These are phyloP conservation scores for Cephus pulcher DNA, from an alignment of 2,888 invertebrate genomes.

Conservation along the genomic window DNA sequence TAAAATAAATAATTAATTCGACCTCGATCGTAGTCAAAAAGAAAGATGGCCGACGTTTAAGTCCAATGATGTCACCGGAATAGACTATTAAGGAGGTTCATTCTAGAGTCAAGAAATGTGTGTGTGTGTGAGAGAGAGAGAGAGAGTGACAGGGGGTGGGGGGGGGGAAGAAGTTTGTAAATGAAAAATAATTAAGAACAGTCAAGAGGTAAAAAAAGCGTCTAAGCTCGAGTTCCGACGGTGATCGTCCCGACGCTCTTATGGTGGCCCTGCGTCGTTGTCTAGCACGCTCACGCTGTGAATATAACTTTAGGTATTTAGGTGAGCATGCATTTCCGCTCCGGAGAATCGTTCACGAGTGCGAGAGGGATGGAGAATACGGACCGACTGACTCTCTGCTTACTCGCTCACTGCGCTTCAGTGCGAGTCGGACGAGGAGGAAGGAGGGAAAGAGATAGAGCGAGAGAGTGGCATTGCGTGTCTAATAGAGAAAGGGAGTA, in stretches of 20 bases:
- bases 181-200: neutral
- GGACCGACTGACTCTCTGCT: neutral
- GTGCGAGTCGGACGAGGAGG: constrained; percentile 1
- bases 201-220: neutral
- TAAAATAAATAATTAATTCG: neutral
- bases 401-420: neutral
- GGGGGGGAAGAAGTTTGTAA: neutral
- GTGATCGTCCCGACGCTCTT: neutral
- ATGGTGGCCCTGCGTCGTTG: constrained; percentile 1
- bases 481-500: constrained; percentile 13
- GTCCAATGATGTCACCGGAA: neutral
- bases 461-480: constrained; percentile 8
- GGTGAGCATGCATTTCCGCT: constrained; percentile 49
- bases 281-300: constrained; percentile 19
- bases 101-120: neutral
- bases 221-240: neutral
- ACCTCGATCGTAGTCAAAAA: neutral
- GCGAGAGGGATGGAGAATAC: constrained; percentile 13
- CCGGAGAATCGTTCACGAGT: constrained; percentile 16
- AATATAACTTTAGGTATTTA: constrained; percentile 49
- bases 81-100: neutral
- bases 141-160: too few species aligned
- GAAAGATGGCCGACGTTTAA: neutral
- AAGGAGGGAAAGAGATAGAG: constrained; percentile 25
- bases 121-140: neutral